These are phyloP conservation scores for Urocolius indicus DNA, from an alignment of 2,113 vertebrate species.

Conservation along the genomic window DNA sequence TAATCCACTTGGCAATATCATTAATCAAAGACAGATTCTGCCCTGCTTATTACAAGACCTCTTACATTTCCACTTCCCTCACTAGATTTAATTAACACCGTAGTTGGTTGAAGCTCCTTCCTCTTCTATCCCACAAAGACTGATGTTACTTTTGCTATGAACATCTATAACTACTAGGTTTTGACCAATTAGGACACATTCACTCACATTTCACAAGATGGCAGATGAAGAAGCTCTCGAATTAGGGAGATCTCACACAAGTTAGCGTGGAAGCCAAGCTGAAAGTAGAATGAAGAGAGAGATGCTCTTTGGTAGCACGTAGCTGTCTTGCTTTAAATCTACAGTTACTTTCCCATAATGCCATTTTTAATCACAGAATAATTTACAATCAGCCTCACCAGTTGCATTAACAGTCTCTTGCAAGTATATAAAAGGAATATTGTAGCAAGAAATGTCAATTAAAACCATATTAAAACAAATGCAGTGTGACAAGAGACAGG, in stretches of 20 bases:
- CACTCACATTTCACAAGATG: not conserved
- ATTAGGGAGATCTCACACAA: not conserved
- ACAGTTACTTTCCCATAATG: not conserved
- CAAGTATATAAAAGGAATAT: slow-evolving; percentile 45
- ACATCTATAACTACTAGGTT: not conserved
- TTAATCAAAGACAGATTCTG: slow-evolving; percentile 54
- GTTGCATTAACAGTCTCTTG: not conserved
- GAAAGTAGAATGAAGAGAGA: not conserved
- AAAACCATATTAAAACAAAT: slow-evolving; percentile 18
- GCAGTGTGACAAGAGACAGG: not conserved
- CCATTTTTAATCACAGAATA: slow-evolving; percentile 22
- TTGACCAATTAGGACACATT: not conserved
- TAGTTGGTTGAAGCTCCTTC: not conserved
- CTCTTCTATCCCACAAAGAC: not conserved
- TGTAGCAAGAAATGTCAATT: slow-evolving; percentile 36
- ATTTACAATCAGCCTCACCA: slow-evolving; percentile 15
- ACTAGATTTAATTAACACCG: slow-evolving; percentile 52
- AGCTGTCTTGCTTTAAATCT: not conserved
- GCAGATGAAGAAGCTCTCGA: not conserved
- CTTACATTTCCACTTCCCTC: slow-evolving; percentile 17
- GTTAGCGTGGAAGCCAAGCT: not conserved
- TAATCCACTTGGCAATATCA: slow-evolving; percentile 58
- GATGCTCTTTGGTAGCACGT: not conserved
- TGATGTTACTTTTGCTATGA: not conserved
- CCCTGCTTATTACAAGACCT: slow-evolving; percentile 25